phyloP scores from a whole-genome alignment of 2,113 vertebrate species.

The rabbit (Oryctolagus cuniculus) region DNA sequence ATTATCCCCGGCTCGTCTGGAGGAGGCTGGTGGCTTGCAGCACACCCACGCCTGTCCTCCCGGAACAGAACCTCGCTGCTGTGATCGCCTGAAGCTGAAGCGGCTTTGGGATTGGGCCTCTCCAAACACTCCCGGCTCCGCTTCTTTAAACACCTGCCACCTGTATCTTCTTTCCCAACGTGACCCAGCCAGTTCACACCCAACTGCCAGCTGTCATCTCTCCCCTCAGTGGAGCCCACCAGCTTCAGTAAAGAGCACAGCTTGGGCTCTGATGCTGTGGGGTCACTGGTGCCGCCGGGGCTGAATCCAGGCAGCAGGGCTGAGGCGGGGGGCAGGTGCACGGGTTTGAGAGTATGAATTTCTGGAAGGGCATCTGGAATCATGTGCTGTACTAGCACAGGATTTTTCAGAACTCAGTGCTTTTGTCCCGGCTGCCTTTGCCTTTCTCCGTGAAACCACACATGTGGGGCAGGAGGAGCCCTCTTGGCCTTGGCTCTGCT shows the following conservation, averaged over 20 bases:
- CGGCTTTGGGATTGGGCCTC: neutral
- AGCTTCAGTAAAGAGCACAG: constrained; percentile 42
- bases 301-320: constrained; percentile 29
- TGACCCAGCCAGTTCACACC: neutral
- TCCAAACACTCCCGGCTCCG: constrained; percentile 3
- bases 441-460: neutral
- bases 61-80: constrained; percentile 47
- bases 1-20: constrained; percentile 40
- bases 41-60: constrained; percentile 54
- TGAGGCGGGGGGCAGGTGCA: neutral
- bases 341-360: constrained; percentile 35
- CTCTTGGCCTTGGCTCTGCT: neutral
- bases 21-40: constrained; percentile 17
- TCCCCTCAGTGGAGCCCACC: constrained; percentile 33
- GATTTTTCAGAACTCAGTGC: constrained; percentile 5
- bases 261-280: neutral
- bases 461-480: neutral
- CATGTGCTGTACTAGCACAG: neutral
- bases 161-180: constrained; percentile 67
- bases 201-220: constrained; percentile 39
- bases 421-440: neutral
- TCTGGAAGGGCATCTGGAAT: neutral
- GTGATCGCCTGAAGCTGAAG: constrained; percentile 42
- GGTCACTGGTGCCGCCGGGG: neutral
- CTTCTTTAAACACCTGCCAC: constrained; percentile 59